Evolutionary conservation across 2,797 vertebrate species (phyloP).

Genomic region (Betta splendens): DNA sequence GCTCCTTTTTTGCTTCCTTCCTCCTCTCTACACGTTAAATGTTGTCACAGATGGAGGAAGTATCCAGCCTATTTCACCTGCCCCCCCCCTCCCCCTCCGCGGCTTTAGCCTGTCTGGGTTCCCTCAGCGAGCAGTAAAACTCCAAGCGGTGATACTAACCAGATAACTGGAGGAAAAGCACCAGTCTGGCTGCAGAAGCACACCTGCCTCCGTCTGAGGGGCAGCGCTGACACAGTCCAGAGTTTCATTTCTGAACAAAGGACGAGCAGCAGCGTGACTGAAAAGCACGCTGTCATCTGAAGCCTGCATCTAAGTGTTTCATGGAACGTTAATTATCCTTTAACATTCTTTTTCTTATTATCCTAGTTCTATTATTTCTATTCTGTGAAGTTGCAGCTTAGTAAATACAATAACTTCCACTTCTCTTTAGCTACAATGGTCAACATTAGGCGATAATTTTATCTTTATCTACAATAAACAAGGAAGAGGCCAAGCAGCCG

Average conservation of each 20-base stretch:
- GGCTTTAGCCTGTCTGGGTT: constrained; percentile 43
- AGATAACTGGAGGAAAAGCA: constrained; percentile 34
- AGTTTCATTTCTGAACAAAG: constrained; percentile 48
- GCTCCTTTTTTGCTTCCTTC: constrained; percentile 49
- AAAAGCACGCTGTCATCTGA: neutral
- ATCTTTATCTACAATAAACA: neutral
- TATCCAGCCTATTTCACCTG: constrained; percentile 75
- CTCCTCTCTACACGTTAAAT: constrained; percentile 54
- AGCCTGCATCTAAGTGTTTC: neutral
- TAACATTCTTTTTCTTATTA: too few species aligned
- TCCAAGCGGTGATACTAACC: constrained; percentile 40
- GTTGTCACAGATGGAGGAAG: constrained; percentile 70
- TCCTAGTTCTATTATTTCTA: too few species aligned
- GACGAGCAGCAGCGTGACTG: constrained; percentile 30
- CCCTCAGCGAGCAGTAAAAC: constrained; percentile 45
- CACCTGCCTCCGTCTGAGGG: constrained; percentile 44
- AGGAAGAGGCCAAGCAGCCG: neutral
- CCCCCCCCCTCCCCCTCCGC: too few species aligned
- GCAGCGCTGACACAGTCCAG: constrained; percentile 48
- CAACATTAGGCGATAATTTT: neutral
- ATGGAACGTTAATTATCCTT: too few species aligned
- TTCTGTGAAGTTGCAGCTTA: too few species aligned
- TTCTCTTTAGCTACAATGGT: neutral
- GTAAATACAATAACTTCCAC: neutral
- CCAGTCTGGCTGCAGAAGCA: constrained; percentile 30